Base-by-base conservation (phyloP, 2,113 vertebrate genomes). In the Leiothrix lutea region DNA sequence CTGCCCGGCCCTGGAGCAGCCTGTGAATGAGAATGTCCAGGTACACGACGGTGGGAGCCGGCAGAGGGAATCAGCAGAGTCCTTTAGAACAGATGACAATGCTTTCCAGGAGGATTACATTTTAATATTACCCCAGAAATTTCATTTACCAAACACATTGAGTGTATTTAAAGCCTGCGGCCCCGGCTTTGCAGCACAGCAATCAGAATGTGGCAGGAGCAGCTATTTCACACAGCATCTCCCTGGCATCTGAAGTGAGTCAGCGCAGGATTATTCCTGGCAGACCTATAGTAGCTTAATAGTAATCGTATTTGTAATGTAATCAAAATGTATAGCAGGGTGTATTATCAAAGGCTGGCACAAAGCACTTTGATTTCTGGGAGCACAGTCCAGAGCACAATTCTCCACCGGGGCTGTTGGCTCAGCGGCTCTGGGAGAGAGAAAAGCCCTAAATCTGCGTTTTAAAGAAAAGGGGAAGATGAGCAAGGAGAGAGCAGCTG, bases 271-370 rank as follows among this genome's bases (percentile, higher is more conserved):
- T 97, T 96, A 96, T 89, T 95, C 86, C 92, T 90, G 69, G 70
- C 88, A 94, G 93, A 82, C 87, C 85, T 62, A 51, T 93, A 85
- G 97, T 83, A 70, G 94, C 95, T 97, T 96, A 80, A 88, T 87
- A 78, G 92, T 94, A 96, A 96, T 96, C 87, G 17, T 95, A 91
- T 94, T 94, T 88, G 89, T 93, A 96, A 95, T 82, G 93, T 94
- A 96, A 93, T 94, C 89, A 83, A 93, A 96, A 93, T 90, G 92
- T 91, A 92, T 83, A 94, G 96, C 94, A 51, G 93, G 79, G 65
- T 66, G 91, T 66, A 82, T 96, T 94, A 96, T 80, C 82, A 53
- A 72, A 44, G 1, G 25, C 84, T 83, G 88, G 84, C 93, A 90
- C 94, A 90, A 91, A 89, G 82, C 90, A 58, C 88, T 78, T 31